These are phyloP conservation scores for Helicoverpa assulta DNA, from an alignment of 2,888 invertebrate genomes.

Conservation along the genomic window DNA sequence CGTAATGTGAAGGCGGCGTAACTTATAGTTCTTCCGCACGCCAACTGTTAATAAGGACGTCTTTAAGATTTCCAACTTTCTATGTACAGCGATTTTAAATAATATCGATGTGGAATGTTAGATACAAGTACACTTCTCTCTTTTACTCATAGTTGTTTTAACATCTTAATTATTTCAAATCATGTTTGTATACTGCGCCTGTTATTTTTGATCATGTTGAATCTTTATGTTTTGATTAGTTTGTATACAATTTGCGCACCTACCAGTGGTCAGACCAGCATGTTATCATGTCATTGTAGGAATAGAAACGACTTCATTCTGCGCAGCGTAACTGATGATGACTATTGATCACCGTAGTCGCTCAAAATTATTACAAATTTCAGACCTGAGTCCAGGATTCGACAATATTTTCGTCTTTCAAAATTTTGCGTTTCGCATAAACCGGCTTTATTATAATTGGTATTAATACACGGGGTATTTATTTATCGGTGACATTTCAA, in stretches of 20 bases:
- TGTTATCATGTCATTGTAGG: constrained; percentile 37
- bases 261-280: constrained; percentile 42
- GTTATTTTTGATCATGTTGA: not conserved
- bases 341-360: not conserved
- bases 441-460: too few relatives aligned
- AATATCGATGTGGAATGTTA: not conserved
- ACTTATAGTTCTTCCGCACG: not conserved
- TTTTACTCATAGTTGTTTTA: too few relatives aligned
- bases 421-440: too few relatives aligned
- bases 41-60: not conserved
- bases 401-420: not conserved
- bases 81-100: not conserved
- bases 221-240: not conserved
- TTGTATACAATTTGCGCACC: constrained; percentile 16
- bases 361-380: constrained; percentile 3
- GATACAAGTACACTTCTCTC: too few relatives aligned
- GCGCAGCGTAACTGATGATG: constrained; percentile 11
- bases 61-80: too few relatives aligned
- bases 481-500: too few relatives aligned
- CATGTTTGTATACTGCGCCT: too few relatives aligned
- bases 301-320: constrained; percentile 25
- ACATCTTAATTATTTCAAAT: too few relatives aligned
- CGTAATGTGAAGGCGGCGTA: too few relatives aligned
- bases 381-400: not conserved
- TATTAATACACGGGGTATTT: not conserved